phyloP scores from a whole-genome alignment of 2,113 vertebrate species.

The Calyptommatus sinebrachiatus region DNA sequence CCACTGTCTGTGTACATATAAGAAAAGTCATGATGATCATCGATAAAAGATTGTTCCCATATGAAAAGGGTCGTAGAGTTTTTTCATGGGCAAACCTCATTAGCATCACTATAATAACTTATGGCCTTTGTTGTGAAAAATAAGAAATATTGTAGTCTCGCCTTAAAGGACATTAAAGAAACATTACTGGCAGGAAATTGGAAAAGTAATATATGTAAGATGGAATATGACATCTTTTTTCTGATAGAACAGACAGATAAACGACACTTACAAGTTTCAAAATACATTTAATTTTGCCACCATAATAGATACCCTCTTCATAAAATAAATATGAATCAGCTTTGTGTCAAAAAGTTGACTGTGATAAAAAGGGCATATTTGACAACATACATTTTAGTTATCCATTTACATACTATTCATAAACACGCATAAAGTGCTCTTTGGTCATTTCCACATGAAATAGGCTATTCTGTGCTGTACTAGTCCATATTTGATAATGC shows the following conservation, averaged over 20 bases:
- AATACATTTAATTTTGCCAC: slow-evolving; percentile 75
- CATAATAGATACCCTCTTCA: slow-evolving; percentile 71
- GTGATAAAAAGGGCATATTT: slow-evolving; percentile 70
- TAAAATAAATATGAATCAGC: slow-evolving; percentile 68
- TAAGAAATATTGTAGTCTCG: slow-evolving; percentile 65
- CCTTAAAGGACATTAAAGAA: slow-evolving; percentile 73
- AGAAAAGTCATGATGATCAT: slow-evolving; percentile 59
- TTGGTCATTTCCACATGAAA: no score
- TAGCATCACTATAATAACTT: slow-evolving; percentile 86
- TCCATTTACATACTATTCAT: background rate
- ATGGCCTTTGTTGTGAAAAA: slow-evolving; percentile 72
- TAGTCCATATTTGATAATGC: no score
- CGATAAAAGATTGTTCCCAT: slow-evolving; percentile 72
- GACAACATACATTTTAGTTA: slow-evolving; percentile 37
- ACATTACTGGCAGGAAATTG: slow-evolving; percentile 76
- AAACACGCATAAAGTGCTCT: slow-evolving; percentile 28
- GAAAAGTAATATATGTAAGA: slow-evolving; percentile 77
- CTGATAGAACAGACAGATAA: slow-evolving; percentile 77
- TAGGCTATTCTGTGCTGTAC: no score
- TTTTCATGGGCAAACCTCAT: slow-evolving; percentile 75
- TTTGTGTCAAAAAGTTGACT: slow-evolving; percentile 52
- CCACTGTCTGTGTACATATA: background rate
- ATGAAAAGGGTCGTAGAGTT: slow-evolving; percentile 69
- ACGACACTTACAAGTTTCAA: slow-evolving; percentile 70
- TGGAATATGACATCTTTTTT: slow-evolving; percentile 71